Evolutionary conservation across 2,888 invertebrate species (phyloP), one percentile per base, ranked within the genome.

Genomic region (Branchellion lobata): DNA sequence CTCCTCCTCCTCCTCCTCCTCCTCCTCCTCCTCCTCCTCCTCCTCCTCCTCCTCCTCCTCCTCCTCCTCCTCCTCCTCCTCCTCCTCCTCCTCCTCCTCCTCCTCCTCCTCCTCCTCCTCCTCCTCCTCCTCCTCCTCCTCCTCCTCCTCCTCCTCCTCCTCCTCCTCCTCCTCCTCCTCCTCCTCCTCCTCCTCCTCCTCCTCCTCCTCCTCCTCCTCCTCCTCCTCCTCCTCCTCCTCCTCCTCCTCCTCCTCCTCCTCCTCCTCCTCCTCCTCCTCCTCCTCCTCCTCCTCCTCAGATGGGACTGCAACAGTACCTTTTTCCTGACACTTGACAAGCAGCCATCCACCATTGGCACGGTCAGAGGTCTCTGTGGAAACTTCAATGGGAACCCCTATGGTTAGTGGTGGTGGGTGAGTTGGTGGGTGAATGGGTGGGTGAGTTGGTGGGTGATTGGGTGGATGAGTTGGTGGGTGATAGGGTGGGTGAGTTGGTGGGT

Each of bases 291-390:
- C 33, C 29, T 29, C 27, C 53, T 29, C 27, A 40, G 75, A n/a
- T 75, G 75, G 75, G 75, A 75, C 29, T 40, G 51, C 40, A 75
- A 75, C 47, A 75, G 53, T 51, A 75, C 75, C 14, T 75, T 75
- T 31, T 75, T 75, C 53, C 27, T 75, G 51, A 75, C 75, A 0
- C 53, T 75, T 2, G 75, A 75, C 24, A 75, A 75, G 36, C 14
- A 14, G 14, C 11, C 3, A n/a, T 3, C 8, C 2, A 27, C 21
- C 21, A 24, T 24, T 29, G 18, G n/a, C 24, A 24, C 40, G n/a
- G 29, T 51, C 1, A 51, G 31, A 75, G 75, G 75, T 1, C 40
- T 75, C 27, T 75, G 75, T 53, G 75, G 75, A 53, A 51, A 75
- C 33, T 75, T 47, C 29, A 75, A 75, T 29, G 53, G 75, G 8